Conservation (phyloP, 1,140 invertebrate genomes). For the Planococcus citri region DNA sequence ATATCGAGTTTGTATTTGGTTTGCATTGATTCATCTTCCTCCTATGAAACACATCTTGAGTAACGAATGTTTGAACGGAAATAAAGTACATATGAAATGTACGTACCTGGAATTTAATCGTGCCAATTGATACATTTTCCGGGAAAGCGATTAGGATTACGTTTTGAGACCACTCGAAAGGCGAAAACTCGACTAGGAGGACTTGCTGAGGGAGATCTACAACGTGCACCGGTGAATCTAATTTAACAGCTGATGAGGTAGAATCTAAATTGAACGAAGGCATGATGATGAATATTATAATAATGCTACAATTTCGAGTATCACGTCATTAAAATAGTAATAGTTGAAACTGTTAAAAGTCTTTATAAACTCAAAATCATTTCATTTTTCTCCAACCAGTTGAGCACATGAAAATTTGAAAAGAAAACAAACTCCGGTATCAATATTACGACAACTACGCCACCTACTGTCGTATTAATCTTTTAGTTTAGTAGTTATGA, state of each 20-base stretch:
- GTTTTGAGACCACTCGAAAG: slow-evolving; percentile 40
- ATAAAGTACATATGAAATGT: slow-evolving; percentile 13
- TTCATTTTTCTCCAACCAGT: too few species aligned
- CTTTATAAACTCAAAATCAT: too few species aligned
- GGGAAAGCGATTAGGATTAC: slow-evolving; percentile 38
- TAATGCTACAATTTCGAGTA: too few species aligned
- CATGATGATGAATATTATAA: slow-evolving; percentile 9
- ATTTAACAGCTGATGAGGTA: slow-evolving; percentile 22
- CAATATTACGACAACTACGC: too few species aligned
- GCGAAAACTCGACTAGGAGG: slow-evolving; percentile 38
- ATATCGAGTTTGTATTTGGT: neutral
- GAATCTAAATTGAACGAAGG: slow-evolving; percentile 22
- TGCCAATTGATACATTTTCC: slow-evolving; percentile 36
- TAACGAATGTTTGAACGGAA: neutral
- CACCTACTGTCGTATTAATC: too few species aligned
- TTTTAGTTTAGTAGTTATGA: too few species aligned
- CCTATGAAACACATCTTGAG: neutral
- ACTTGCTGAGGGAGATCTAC: slow-evolving; percentile 34
- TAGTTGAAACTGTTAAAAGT: too few species aligned
- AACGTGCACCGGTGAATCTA: slow-evolving; percentile 25
- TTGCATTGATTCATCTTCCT: neutral
- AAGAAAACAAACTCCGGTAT: too few species aligned
- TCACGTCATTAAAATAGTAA: too few species aligned
- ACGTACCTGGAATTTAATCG: slow-evolving; percentile 38
- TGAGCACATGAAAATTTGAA: too few species aligned